These are phyloP conservation scores for Parazoanthus darwini DNA, from an alignment of 92 coral and sea anemone species.

Conservation along the genomic window DNA sequence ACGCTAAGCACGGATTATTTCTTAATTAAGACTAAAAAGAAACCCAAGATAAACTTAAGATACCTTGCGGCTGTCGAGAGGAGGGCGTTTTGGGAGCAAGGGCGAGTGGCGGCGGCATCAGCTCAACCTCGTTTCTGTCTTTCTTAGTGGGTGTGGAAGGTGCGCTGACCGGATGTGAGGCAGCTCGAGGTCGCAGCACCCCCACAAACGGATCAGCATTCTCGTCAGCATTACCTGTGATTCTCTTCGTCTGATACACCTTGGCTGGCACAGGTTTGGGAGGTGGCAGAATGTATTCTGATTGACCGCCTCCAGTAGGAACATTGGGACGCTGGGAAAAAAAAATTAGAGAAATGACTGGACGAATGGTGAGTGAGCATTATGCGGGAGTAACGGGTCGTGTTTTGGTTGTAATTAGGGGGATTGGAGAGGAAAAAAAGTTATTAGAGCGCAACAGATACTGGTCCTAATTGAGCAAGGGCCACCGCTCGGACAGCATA, in stretches of 20 bases:
- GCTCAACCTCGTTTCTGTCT: slow-evolving; percentile 36
- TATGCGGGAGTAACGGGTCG: too few relatives aligned
- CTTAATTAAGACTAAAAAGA: too few relatives aligned
- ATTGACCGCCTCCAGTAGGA: slow-evolving; percentile 45
- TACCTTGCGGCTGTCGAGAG: slow-evolving; percentile 40
- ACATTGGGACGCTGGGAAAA: slow-evolving; percentile 71
- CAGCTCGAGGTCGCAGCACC: slow-evolving; percentile 66
- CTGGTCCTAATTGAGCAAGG: too few relatives aligned
- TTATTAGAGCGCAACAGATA: too few relatives aligned
- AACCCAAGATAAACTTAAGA: neutral
- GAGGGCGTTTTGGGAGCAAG: slow-evolving; percentile 81
- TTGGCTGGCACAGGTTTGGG: slow-evolving; percentile 77
- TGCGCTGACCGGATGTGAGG: slow-evolving; percentile 69
- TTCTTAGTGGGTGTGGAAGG: slow-evolving; percentile 77
- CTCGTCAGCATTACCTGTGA: slow-evolving; percentile 45
- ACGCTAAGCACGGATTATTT: too few relatives aligned
- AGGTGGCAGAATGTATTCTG: slow-evolving; percentile 75
- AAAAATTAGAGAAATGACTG: neutral
- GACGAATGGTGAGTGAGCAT: neutral
- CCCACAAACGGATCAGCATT: slow-evolving; percentile 52
- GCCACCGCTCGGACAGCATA: too few relatives aligned
- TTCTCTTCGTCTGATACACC: slow-evolving; percentile 53
- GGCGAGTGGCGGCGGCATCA: slow-evolving; percentile 83
- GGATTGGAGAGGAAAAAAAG: too few relatives aligned
- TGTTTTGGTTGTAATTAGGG: too few relatives aligned